Evolutionary conservation across 2,888 invertebrate species (phyloP).

Genomic region (Rhagonycha lutea): DNA sequence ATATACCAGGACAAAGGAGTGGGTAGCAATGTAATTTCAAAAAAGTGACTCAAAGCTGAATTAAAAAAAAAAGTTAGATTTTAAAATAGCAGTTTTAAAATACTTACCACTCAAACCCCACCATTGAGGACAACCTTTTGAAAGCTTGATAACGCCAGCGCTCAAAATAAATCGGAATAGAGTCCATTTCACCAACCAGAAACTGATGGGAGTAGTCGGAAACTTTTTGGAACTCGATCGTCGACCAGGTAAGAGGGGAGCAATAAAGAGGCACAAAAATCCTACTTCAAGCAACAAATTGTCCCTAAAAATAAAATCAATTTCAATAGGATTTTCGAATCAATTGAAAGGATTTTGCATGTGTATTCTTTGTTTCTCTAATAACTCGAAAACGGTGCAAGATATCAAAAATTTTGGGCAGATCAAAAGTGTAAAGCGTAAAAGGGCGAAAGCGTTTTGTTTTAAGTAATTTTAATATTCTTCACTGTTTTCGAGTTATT

Average conservation of each 20-base stretch:
- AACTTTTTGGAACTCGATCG: constrained; percentile 54
- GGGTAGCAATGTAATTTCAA: constrained; percentile 77
- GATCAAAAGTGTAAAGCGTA: no score
- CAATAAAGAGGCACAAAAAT: constrained; percentile 69
- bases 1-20: constrained; percentile 74
- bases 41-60: constrained; percentile 68
- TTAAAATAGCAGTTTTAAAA: not conserved
- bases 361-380: no score
- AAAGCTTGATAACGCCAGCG: constrained; percentile 72
- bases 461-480: no score
- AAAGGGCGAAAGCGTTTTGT: no score
- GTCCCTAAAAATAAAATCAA: constrained; percentile 60
- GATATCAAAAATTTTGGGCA: no score
- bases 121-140: constrained; percentile 75
- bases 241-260: constrained; percentile 61
- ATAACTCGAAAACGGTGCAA: no score
- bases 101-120: constrained; percentile 73
- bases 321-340: not conserved
- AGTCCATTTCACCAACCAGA: constrained; percentile 75
- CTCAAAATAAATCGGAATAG: constrained; percentile 74
- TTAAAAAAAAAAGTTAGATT: constrained; percentile 33
- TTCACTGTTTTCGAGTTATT: no score
- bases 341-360: no score
- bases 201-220: constrained; percentile 60
- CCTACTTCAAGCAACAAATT: constrained; percentile 74